Conservation (phyloP, 2,888 invertebrate genomes). For the Chalcosyrphus nemorum region DNA sequence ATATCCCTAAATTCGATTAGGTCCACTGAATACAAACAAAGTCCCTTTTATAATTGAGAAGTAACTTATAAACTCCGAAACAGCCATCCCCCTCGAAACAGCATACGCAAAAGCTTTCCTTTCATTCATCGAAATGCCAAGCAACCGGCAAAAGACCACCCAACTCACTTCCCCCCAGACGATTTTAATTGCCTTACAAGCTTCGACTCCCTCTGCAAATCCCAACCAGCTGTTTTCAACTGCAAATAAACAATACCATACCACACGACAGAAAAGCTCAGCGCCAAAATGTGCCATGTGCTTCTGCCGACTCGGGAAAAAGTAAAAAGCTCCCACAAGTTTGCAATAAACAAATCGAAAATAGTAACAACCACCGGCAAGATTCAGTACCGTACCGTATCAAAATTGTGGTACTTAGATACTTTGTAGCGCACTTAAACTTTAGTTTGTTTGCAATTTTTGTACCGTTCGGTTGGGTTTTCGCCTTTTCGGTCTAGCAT, state of each 20-base stretch:
- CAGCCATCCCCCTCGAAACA: neutral
- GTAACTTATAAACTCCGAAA: neutral
- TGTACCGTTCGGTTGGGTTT: slow-evolving; percentile 56
- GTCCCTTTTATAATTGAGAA: slow-evolving; percentile 12
- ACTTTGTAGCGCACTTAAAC: slow-evolving; percentile 50
- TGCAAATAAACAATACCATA: slow-evolving; percentile 14
- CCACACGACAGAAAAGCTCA: slow-evolving; percentile 1
- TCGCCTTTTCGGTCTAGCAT: neutral
- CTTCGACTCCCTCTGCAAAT: neutral
- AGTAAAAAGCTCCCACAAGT: slow-evolving; percentile 49
- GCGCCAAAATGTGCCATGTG: slow-evolving; percentile 45
- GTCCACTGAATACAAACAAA: neutral
- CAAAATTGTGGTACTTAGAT: slow-evolving; percentile 31
- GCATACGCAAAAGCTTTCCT: slow-evolving; percentile 3
- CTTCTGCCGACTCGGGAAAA: neutral
- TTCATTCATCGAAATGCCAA: slow-evolving; percentile 19
- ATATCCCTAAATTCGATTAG: neutral
- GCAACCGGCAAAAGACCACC: neutral
- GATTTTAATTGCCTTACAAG: neutral
- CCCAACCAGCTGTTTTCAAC: neutral
- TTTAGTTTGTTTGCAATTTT: slow-evolving; percentile 67
- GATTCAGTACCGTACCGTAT: slow-evolving; percentile 14
- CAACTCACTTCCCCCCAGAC: neutral
- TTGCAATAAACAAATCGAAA: slow-evolving; percentile 58
- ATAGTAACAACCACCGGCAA: slow-evolving; percentile 26